phyloP scores from a whole-genome alignment of 2,797 vertebrate genomes.

The Tangara arthus region DNA sequence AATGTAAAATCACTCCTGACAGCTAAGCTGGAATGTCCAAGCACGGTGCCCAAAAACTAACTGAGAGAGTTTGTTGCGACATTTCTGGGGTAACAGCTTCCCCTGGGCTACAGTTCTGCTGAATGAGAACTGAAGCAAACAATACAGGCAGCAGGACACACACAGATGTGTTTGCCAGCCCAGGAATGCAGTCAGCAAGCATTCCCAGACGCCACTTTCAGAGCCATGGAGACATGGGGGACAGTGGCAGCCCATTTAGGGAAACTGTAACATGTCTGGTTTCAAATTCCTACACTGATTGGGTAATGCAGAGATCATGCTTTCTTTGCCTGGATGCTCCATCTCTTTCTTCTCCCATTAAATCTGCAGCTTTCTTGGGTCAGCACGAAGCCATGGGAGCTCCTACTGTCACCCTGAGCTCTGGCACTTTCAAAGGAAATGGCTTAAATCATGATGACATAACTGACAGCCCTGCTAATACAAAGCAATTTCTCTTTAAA shows the following conservation, averaged over 20 bases:
- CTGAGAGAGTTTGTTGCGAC: conserved; percentile 38
- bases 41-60: neutral
- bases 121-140: conserved; percentile 66
- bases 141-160: conserved; percentile 59
- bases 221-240: neutral
- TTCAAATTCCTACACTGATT: conserved; percentile 24
- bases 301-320: neutral
- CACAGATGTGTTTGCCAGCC: conserved; percentile 21
- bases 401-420: conserved; percentile 42
- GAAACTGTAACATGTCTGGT: conserved; percentile 29
- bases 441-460: conserved; percentile 58
- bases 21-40: conserved; percentile 51
- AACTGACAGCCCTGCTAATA: conserved; percentile 62
- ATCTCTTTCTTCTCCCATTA: conserved; percentile 29
- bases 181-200: conserved; percentile 24
- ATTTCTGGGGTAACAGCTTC: conserved; percentile 67
- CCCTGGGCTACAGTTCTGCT: conserved; percentile 50
- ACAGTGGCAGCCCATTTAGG: conserved; percentile 36
- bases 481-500: conserved; percentile 64
- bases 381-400: conserved; percentile 34
- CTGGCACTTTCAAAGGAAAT: conserved; percentile 46
- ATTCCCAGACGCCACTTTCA: conserved; percentile 39
- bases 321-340: neutral
- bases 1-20: conserved; percentile 50
- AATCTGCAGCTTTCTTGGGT: conserved; percentile 41